phyloP scores from a whole-genome alignment of 2,888 invertebrate species.

The Tetramorium bicarinatum region DNA sequence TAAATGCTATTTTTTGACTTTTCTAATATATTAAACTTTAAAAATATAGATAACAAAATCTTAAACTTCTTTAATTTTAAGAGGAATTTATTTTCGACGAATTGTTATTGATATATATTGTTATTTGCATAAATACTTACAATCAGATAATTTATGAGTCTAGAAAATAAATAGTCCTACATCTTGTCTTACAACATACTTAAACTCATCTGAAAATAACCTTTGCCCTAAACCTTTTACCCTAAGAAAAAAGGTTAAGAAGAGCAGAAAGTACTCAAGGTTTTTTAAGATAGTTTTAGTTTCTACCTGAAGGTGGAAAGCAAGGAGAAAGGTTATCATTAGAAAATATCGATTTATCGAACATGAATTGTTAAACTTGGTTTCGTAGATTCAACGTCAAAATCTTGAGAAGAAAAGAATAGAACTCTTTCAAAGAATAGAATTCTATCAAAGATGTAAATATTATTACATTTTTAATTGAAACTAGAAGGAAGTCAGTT shows the following conservation, averaged over 20 bases:
- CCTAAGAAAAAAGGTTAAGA: conserved; percentile 2
- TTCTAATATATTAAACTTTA: background rate
- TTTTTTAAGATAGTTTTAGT: background rate
- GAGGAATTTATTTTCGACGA: background rate
- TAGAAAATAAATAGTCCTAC: background rate
- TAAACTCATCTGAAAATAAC: conserved; percentile 12
- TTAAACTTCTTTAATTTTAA: conserved; percentile 8
- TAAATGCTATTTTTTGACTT: background rate
- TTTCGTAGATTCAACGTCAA: background rate
- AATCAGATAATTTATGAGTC: background rate
- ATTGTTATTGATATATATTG: background rate
- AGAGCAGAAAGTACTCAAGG: background rate
- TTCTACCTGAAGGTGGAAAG: background rate
- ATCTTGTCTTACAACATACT: background rate
- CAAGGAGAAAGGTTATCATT: background rate
- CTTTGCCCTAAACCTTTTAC: conserved; percentile 10
- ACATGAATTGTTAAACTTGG: conserved; percentile 2
- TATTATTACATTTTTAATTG: background rate
- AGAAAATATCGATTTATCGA: conserved; percentile 24
- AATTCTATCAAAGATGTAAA: background rate
- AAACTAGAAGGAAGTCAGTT: background rate
- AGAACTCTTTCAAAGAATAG: background rate
- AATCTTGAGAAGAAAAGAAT: background rate
- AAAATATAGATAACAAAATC: background rate
- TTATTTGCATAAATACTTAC: background rate